phyloP scores from a whole-genome alignment of 2,888 invertebrate genomes.

The Mythimna lalbum region DNA sequence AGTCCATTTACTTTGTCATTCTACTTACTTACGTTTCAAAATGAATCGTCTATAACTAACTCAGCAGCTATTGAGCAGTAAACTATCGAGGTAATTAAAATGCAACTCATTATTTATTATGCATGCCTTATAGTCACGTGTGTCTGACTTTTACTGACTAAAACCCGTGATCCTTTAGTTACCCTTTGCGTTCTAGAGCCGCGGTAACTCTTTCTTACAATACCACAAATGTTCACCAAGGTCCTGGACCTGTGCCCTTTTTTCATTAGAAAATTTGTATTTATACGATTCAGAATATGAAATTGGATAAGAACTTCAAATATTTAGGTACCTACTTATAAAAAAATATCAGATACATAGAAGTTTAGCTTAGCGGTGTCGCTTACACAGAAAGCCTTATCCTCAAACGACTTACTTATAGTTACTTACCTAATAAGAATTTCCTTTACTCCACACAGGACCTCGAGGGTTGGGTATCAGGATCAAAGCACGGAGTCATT shows the following conservation, averaged over 20 bases:
- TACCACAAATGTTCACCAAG: background rate
- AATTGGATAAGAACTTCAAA: background rate
- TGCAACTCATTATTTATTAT: background rate
- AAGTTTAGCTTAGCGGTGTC: background rate
- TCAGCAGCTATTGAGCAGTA: too few species aligned
- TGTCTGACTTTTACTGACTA: background rate
- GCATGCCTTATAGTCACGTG: too few species aligned
- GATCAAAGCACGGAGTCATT: constrained; percentile 91
- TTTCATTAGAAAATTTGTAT: too few species aligned
- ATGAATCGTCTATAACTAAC: background rate
- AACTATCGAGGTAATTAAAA: background rate
- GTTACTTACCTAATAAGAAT: background rate
- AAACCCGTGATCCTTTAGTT: background rate
- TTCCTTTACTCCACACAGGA: constrained; percentile 74
- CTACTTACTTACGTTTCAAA: constrained; percentile 3
- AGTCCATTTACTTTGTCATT: background rate
- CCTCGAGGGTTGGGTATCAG: constrained; percentile 90
- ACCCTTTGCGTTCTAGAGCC: too few species aligned
- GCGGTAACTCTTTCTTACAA: background rate
- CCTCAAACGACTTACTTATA: too few species aligned
- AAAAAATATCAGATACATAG: too few species aligned
- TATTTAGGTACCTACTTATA: background rate
- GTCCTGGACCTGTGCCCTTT: too few species aligned
- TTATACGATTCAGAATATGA: background rate
- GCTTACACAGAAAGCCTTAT: background rate